Percentiles rank a stretch among this genome's conserved stretches.
Evolutionary conservation across 2,797 vertebrate species (phyloP).

Genomic region (Pseudotriccus pelzelni): DNA sequence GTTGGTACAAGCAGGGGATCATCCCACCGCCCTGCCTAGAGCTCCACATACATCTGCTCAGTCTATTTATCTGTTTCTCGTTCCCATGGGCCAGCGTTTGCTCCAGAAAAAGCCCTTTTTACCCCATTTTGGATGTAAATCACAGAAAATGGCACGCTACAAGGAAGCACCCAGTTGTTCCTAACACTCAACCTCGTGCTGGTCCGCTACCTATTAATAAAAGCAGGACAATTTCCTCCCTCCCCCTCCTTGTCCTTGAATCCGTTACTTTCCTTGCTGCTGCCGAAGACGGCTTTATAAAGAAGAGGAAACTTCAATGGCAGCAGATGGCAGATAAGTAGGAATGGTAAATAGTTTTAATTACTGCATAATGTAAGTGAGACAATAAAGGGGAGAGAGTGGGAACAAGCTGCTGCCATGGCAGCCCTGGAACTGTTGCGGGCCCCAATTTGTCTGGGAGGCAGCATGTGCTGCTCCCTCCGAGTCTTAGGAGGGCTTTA

Average conservation of each 20-base stretch:
- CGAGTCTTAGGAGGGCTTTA: constrained; percentile 81
- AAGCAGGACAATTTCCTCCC: not conserved
- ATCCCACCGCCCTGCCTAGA: rapidly evolving
- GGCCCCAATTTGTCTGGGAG: constrained; percentile 82
- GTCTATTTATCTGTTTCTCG: not conserved
- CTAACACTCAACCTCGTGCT: not conserved
- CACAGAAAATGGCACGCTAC: not conserved
- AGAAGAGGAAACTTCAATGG: constrained; percentile 71
- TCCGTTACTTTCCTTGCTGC: constrained; percentile 40
- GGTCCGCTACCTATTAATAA: constrained; percentile 39
- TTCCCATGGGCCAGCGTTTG: rapidly evolving
- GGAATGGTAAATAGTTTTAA: constrained; percentile 89
- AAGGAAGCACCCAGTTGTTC: not conserved
- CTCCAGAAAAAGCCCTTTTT: not conserved
- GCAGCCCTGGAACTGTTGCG: constrained; percentile 71
- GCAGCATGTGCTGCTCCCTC: constrained; percentile 76
- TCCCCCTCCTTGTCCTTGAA: not conserved
- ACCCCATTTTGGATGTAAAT: rapidly evolving
- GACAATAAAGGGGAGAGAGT: constrained; percentile 81
- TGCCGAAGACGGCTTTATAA: constrained; percentile 69
- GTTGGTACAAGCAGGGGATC: not conserved
- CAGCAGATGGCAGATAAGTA: constrained; percentile 86
- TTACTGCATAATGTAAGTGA: constrained; percentile 88
- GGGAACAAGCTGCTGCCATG: constrained; percentile 77
- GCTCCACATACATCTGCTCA: not conserved